phyloP scores from a whole-genome alignment of 2,113 vertebrate genomes.

The Gadus macrocephalus region DNA sequence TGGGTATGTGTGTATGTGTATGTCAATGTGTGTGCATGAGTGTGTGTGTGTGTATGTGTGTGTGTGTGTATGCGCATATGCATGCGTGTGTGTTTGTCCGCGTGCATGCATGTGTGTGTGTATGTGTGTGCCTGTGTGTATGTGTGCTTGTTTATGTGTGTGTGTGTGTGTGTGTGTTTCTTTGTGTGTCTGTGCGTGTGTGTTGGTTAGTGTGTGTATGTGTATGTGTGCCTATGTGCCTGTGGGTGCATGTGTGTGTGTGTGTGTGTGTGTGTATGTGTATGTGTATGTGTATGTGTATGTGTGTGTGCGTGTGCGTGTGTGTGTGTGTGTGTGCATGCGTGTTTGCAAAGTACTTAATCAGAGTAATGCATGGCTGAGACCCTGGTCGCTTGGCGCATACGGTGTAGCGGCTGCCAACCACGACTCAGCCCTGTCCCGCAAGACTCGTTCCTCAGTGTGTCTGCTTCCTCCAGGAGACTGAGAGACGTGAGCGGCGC shows the following conservation, averaged over 20 bases:
- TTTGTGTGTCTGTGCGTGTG: not conserved
- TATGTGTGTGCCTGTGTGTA: not conserved
- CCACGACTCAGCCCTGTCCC: slow-evolving; percentile 17
- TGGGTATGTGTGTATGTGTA: not conserved
- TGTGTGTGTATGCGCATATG: not conserved
- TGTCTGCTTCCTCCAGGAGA: slow-evolving; percentile 11
- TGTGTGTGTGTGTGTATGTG: not conserved
- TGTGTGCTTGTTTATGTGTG: not conserved
- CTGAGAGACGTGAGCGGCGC: slow-evolving; percentile 22
- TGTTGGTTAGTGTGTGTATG: not conserved
- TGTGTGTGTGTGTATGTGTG: not conserved
- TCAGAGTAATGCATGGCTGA: not conserved
- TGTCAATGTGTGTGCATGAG: not conserved
- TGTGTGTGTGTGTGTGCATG: not conserved
- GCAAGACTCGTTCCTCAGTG: slow-evolving; percentile 34
- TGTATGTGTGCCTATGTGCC: not conserved
- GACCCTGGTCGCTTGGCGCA: not conserved
- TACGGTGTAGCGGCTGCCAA: not conserved
- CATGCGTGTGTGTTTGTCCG: not conserved
- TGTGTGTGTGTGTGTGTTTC: not conserved
- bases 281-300: not conserved
- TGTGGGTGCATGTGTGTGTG: not conserved
- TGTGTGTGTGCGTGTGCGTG: not conserved
- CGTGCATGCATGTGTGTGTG: not conserved
- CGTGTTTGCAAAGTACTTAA: slow-evolving; percentile 8